These are phyloP conservation scores for Eulithis testata DNA, from an alignment of 2,888 invertebrate species.

Conservation along the genomic window DNA sequence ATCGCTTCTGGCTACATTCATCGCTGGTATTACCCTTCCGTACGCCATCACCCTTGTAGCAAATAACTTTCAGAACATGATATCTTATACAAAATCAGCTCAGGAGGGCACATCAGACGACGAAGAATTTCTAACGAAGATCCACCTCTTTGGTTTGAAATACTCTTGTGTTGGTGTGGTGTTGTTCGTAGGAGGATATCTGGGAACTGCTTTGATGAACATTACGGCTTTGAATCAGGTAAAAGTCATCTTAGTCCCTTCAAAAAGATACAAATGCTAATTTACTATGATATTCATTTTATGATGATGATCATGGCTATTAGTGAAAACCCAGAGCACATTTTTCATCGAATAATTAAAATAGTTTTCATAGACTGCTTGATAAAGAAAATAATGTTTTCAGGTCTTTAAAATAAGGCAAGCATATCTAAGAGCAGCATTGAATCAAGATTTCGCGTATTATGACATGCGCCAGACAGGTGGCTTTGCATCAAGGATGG, in stretches of 20 bases:
- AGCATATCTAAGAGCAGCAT: conserved; percentile 84
- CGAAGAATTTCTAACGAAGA: conserved; percentile 73
- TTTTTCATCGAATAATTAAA: too few species aligned
- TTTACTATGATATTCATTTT: too few species aligned
- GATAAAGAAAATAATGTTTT: conserved; percentile 24
- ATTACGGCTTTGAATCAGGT: conserved; percentile 87
- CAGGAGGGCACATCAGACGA: conserved; percentile 48
- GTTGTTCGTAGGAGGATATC: conserved; percentile 84
- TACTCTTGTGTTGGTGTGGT: conserved; percentile 85
- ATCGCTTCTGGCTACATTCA: conserved; percentile 71
- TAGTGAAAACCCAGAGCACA: too few species aligned
- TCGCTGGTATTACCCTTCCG: conserved; percentile 54
- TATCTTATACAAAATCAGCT: conserved; percentile 67
- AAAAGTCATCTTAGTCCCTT: not conserved
- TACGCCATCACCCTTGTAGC: conserved; percentile 59
- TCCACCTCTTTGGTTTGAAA: conserved; percentile 82
- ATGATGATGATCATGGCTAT: too few species aligned
- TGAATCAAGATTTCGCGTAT: conserved; percentile 89
- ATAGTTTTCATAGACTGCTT: too few species aligned
- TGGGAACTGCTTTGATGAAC: conserved; percentile 87
- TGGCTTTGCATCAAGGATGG: conserved; percentile 89
- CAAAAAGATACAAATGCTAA: too few species aligned
- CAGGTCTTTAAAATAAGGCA: conserved; percentile 86
- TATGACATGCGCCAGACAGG: conserved; percentile 88
- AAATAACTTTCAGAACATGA: conserved; percentile 84